A percentile compares a stretch with the other conserved stretches of the same genome.
Evolutionary conservation across 1,140 invertebrate species (phyloP).

Genomic region (Pogonomyrmex californicus): DNA sequence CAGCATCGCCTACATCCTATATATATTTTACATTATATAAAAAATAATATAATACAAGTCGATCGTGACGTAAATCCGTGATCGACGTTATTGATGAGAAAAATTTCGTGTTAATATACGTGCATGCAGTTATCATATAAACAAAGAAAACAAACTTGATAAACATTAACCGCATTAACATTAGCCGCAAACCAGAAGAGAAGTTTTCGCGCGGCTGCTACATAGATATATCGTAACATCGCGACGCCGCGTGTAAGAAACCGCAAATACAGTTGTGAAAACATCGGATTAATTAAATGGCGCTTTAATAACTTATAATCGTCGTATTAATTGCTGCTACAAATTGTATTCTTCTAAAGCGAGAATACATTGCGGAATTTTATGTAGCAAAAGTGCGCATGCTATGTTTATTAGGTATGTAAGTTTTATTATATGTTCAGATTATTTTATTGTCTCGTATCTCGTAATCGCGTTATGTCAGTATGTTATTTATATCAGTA

Average conservation of each 20-base stretch:
- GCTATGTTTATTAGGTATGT: too few species aligned
- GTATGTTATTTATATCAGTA: not conserved
- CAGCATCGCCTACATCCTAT: too few species aligned
- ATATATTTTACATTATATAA: too few species aligned
- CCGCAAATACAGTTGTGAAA: conserved; percentile 36
- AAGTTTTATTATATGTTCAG: not conserved
- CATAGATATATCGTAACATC: conserved; percentile 20
- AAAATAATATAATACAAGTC: too few species aligned
- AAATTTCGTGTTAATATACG: conserved; percentile 41
- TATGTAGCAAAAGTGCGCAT: not conserved
- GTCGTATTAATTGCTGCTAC: conserved; percentile 39
- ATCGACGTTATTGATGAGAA: not conserved
- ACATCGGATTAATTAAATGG: conserved; percentile 58
- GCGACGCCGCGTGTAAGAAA: conserved; percentile 20
- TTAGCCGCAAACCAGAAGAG: conserved; percentile 19
- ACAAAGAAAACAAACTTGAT: conserved; percentile 58
- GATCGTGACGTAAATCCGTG: conserved; percentile 18
- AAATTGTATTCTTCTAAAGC: conserved; percentile 30
- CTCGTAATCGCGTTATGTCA: not conserved
- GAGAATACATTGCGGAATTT: conserved; percentile 35
- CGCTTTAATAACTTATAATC: conserved; percentile 60
- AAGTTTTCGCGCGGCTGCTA: conserved; percentile 22
- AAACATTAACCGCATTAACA: conserved; percentile 43
- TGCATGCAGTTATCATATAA: conserved; percentile 18
- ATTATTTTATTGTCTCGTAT: not conserved